Percentiles rank a stretch among this genome's conserved stretches.
Conservation (phyloP, 2,888 invertebrate species). For the Stenodema calcarata region DNA sequence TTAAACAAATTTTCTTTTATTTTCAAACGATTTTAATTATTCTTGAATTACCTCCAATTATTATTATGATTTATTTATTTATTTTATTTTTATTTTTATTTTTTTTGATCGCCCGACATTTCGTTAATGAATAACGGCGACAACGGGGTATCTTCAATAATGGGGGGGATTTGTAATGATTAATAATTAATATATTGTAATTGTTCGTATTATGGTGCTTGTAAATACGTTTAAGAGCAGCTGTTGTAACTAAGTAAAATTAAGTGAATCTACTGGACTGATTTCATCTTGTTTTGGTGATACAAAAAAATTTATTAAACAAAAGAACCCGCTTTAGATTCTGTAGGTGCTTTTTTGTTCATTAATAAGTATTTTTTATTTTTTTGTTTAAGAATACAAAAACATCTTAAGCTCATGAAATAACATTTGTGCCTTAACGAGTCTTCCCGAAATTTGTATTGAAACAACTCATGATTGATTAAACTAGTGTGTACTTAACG, state of each 20-base stretch:
- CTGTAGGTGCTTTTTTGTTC: neutral
- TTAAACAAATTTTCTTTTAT: too few species aligned
- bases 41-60: too few species aligned
- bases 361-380: too few species aligned
- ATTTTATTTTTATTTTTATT: too few species aligned
- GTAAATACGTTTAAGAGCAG: slow-evolving; percentile 6
- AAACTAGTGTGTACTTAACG: slow-evolving; percentile 34
- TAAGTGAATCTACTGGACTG: neutral
- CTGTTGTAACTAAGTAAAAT: neutral
- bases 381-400: neutral
- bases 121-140: too few species aligned
- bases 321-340: neutral
- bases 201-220: neutral
- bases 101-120: too few species aligned
- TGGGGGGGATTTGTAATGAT: too few species aligned
- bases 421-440: slow-evolving; percentile 21
- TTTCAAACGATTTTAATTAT: too few species aligned
- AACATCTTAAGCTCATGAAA: neutral
- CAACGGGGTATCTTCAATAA: too few species aligned
- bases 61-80: too few species aligned
- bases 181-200: too few species aligned
- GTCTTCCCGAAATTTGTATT: neutral
- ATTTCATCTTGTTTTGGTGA: neutral
- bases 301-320: neutral
- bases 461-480: neutral